Base-by-base conservation (phyloP, 2,888 invertebrate species). In the Microctonus brassicae region DNA sequence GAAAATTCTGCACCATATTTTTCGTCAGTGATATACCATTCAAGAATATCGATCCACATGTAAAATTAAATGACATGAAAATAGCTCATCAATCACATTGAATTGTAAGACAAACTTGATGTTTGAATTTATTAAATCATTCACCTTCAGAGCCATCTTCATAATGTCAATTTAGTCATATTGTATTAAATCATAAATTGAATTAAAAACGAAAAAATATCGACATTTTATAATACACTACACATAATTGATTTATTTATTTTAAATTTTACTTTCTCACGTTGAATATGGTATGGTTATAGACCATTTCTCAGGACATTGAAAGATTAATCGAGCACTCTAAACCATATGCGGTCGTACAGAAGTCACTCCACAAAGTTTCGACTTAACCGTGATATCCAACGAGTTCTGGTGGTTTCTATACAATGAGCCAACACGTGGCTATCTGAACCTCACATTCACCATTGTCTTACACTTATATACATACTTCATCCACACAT, bases 341-440 rank as follows among this genome's bases (percentile, higher is more conserved):
- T 17, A 9, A n/a, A 58, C 33, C 58, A 58, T 34, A 17, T 58
- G 42, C 42, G 34, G 33, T 29, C 33, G 6, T 33, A 17, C 20
- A 47, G 17, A 58, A 58, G 58, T 29, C 13, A 17, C 6, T 33
- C 13, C 33, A 17, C 33, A 58, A 58, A 58, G 58, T 33, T 29
- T n/a, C 10, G 17, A n/a, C 33, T 58, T n/a, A 26, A 17, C 29
- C 13, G 20, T 33, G 33, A 53, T 52, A 53, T 17, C 33, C 17
- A 7, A 3, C 20, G 33, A 58, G 20, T 33, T 58, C 5, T 33
- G 33, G n/a, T n/a, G n/a, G 10, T 33, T n/a, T 17, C 22, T 9
- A n/a, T n/a, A 58, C 58, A 58, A 58, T 58, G 58, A 29, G 58
- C 58, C 58, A 58, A 58, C 58, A 58, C 58, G 58, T 58, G 57